Evolutionary conservation across 2,113 vertebrate species (phyloP), one percentile per base, ranked within the genome.

Genomic region (Lanius collurio): DNA sequence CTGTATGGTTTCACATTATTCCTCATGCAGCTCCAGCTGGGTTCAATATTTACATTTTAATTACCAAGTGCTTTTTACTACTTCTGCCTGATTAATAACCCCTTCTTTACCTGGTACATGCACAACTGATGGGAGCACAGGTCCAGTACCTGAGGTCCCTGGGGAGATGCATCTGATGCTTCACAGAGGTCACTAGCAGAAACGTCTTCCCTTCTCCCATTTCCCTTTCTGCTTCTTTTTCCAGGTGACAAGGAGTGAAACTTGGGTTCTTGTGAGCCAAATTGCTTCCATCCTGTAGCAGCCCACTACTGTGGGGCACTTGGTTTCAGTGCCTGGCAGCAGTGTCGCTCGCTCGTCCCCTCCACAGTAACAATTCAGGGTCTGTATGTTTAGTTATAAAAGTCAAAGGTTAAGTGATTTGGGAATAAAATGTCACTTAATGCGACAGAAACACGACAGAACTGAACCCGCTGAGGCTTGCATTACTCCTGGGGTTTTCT

Each of bases 331-430:
- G 60, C 79, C 76, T 88, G 78, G 91, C 85, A 97, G 81, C 27
- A 3, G 62, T 90, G 90, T 95, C 37, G 1, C 82, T 96, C 18
- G 1, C 77, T 50, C 67, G 82, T 70, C 93, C 82, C 87, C 82
- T 87, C 84, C 89, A 65, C 19, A 5, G 87, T 95, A 96, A 93
- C 92, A 70, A 27, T 93, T 95, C 84, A 86, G 65, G 87, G 77
- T 91, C 88, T 97, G 94, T 88, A 84, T 95, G 91, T 96, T 93
- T 94, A 95, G 97, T 97, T 97, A 92, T 91, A 86, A 92, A 97
- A 98, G 98, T 97, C 97, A 42, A 94, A 98, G 98, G 98, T 98
- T 98, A 98, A 98, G 97, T 97, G 98, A 96, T 97, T 93, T 95
- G 97, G 97, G 98, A 98, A 97, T 98, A 97, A 97, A 98, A 97